Conservation (phyloP, 2,888 invertebrate genomes). For the Drosophila falleni region DNA sequence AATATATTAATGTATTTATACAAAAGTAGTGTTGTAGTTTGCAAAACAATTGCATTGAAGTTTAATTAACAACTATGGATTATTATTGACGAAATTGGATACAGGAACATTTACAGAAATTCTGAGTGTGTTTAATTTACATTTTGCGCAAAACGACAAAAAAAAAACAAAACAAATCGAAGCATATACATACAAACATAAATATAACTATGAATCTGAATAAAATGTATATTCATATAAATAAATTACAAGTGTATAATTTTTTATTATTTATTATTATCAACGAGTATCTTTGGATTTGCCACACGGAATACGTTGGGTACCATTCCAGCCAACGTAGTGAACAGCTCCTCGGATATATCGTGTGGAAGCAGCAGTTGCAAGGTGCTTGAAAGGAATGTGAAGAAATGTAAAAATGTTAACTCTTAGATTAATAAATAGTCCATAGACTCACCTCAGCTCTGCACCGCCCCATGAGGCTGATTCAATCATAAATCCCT, state of each 20-base stretch:
- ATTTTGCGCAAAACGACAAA: constrained; percentile 61
- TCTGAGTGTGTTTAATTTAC: constrained; percentile 77
- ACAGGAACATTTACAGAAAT: constrained; percentile 81
- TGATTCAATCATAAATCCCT: constrained; percentile 99
- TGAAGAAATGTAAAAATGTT: not conserved
- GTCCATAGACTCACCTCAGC: constrained; percentile 88
- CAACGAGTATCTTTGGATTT: constrained; percentile 94
- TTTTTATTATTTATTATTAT: constrained; percentile 67
- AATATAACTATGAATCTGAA: constrained; percentile 68
- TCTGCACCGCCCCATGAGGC: constrained; percentile 96
- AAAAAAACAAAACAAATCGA: constrained; percentile 44
- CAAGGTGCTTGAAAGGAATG: constrained; percentile 75
- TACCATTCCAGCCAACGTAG: constrained; percentile 93
- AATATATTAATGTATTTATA: constrained; percentile 56
- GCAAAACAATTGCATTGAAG: constrained; percentile 61
- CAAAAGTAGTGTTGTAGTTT: constrained; percentile 75
- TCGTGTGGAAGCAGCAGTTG: constrained; percentile 91
- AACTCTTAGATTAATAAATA: not conserved
- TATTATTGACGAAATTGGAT: constrained; percentile 76
- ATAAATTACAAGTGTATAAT: constrained; percentile 53
- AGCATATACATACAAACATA: constrained; percentile 63
- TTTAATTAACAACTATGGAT: constrained; percentile 48
- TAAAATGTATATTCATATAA: constrained; percentile 75
- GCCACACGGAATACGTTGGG: constrained; percentile 97
- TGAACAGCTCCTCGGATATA: constrained; percentile 93